Evolutionary conservation across 2,113 vertebrate species (phyloP).

Genomic region (Tretioscincus oriximinensis): DNA sequence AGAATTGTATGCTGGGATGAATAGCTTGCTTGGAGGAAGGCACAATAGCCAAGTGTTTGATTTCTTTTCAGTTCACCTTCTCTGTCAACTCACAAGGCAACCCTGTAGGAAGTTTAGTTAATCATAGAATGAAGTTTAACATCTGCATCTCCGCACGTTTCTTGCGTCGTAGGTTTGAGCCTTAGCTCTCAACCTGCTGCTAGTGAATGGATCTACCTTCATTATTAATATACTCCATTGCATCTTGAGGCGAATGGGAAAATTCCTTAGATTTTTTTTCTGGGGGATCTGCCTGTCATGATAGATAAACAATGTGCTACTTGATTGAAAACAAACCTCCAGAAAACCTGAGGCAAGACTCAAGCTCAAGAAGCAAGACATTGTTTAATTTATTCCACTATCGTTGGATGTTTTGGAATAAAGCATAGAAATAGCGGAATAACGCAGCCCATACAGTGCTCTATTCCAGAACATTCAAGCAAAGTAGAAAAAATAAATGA

Average conservation of each 20-base stretch:
- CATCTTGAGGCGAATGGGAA: not conserved
- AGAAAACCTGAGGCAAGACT: no score
- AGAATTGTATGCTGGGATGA: conserved; percentile 51
- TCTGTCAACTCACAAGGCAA: conserved; percentile 22
- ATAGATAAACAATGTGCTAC: no score
- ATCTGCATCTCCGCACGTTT: conserved; percentile 32
- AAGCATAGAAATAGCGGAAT: no score
- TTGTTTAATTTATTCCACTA: no score
- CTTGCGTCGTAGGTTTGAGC: not conserved
- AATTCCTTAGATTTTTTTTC: not conserved
- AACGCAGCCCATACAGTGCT: no score
- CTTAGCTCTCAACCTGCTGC: conserved; percentile 26
- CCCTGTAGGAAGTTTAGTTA: conserved; percentile 51
- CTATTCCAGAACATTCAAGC: no score
- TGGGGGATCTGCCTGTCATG: not conserved
- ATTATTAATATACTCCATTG: not conserved
- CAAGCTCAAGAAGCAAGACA: no score
- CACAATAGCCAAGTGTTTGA: conserved; percentile 48
- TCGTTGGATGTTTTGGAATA: no score
- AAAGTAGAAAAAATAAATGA: no score
- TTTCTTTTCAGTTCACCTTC: conserved; percentile 59
- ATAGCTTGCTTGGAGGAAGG: conserved; percentile 59
- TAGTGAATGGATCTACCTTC: not conserved
- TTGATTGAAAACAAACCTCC: no score
- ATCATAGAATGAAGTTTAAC: conserved; percentile 39